Base-by-base conservation (phyloP, 2,888 invertebrate genomes). In the Zonitis immaculata region DNA sequence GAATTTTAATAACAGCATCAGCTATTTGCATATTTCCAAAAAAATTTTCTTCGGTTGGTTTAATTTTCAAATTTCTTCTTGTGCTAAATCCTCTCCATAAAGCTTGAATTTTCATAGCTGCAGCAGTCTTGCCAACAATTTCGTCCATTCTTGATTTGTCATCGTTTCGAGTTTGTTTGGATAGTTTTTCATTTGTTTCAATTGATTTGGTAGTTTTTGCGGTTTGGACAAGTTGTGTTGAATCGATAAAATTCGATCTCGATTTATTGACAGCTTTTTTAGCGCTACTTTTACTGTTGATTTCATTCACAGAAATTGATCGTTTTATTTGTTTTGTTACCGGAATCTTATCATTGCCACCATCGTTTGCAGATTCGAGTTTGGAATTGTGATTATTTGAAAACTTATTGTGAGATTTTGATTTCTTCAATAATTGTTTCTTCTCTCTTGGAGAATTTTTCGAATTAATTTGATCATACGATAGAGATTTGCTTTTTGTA, bases 191-290 rank as follows among this genome's bases (percentile, higher is more conserved):
- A 25, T n/a, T n/a, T n/a, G n/a, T n/a, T n/a, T n/a, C n/a, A n/a
- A n/a, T n/a, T n/a, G n/a, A n/a, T n/a, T n/a, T 14, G 6, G 6
- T 35, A 7, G 35, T n/a, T 49, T 32, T 8, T 9, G 9, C 30
- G 6, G n/a, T 22, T 28, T 28, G 28, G 6, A 9, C 27, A 5
- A 28, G 45, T 54, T 65, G 61, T n/a, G 61, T 45, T 44, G 56
- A 46, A 49, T 66, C 61, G 50, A 63, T n/a, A n/a, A n/a, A 62
- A 28, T 52, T 57, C 11, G 32, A 28, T 56, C 39, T 43, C 27
- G 12, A 20, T 42, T 22, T 25, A 6, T 39, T 27, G 9, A 43
- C 3, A n/a, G 25, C 12, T 11, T 47, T 25, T 9, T 44, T 16
- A 26, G 3, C 11, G 12, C 4, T 32, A n/a, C n/a, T 26, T 47